Base-by-base conservation (phyloP, 1,140 invertebrate genomes). In the Ptiloglossa arizonensis region DNA sequence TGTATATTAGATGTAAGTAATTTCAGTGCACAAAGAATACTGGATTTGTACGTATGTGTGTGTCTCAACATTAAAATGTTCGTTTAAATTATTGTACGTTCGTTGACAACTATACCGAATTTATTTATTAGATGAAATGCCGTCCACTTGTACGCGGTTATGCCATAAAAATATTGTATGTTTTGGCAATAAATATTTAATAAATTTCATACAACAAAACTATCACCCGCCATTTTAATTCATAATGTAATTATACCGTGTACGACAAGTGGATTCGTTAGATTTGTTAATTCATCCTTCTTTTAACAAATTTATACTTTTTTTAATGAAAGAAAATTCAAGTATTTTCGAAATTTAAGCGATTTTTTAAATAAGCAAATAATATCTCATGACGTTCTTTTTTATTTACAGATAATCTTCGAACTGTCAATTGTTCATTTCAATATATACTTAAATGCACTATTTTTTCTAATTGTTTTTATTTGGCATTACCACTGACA, bases 131-230 rank as follows among this genome's bases (percentile, higher is more conserved):
- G 17, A 70, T 32, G 24, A 67, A 32, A 74, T 67, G 64, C 62
- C 72, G 72, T 74, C 62, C 72, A 74, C 62, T 67, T 74, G 27
- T 67, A 67, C 38, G 29, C n/a, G 50, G 62, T 56, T 66, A 32
- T 35, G 38, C 48, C 15, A 56, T 66, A 17, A 54, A 41, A 41
- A 73, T 50, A 62, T 35, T 73, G 60, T 32, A 66, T 54, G 24
- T 54, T 44, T 11, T 19, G 35, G 63, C 19, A 35, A 56, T 15
- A 48, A 67, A 29, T 56, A 56, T 67, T 19, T 56, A 74, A 74
- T 74, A 74, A 74, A 74, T 74, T 74, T 74, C 72, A 24, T 74
- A 67, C 50, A 56, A 35, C 27, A 67, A 56, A 66, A 3, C 32
- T 24, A 35, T 27, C n/a, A 24, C 8, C 27, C 8, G 35, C 41